A percentile compares a stretch with the other conserved stretches of the same genome.
Conservation (phyloP, 2,888 invertebrate genomes). For the Helleia helle region DNA sequence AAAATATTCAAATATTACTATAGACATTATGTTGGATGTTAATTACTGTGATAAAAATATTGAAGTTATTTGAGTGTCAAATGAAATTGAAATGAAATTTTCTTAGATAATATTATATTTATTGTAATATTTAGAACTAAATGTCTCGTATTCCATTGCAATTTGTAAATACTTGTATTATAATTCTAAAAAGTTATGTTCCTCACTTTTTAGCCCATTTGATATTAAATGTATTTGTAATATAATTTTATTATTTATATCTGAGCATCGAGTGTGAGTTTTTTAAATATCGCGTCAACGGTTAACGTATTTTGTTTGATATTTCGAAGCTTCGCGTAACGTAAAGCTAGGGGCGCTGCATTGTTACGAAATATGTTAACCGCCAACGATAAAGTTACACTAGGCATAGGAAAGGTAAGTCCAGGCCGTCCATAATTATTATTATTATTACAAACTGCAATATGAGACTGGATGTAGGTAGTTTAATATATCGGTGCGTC, state of each 20-base stretch:
- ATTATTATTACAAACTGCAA: slow-evolving; percentile 15
- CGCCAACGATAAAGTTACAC: too few species aligned
- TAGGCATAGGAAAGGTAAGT: too few species aligned
- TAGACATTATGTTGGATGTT: slow-evolving; percentile 15
- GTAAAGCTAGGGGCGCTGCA: too few species aligned
- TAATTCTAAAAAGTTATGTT: slow-evolving; percentile 25
- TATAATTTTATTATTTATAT: slow-evolving; percentile 13
- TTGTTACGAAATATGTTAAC: too few species aligned
- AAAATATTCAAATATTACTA: neutral
- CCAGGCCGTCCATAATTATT: slow-evolving; percentile 70
- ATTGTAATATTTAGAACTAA: neutral
- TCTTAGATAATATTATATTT: neutral
- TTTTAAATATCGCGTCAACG: too few species aligned
- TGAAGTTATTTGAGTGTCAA: slow-evolving; percentile 4
- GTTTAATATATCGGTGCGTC: slow-evolving; percentile 10
- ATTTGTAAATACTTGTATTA: slow-evolving; percentile 19
- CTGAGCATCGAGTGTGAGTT: too few species aligned
- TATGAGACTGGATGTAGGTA: slow-evolving; percentile 51
- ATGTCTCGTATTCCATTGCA: slow-evolving; percentile 4
- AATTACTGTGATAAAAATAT: slow-evolving; percentile 39
- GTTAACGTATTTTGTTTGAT: too few species aligned
- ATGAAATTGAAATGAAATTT: neutral
- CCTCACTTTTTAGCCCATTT: slow-evolving; percentile 24
- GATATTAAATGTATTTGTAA: slow-evolving; percentile 16
- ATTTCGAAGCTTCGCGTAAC: too few species aligned